Conservation (phyloP, 2,113 vertebrate genomes). For the Salvelinus sp. region DNA sequence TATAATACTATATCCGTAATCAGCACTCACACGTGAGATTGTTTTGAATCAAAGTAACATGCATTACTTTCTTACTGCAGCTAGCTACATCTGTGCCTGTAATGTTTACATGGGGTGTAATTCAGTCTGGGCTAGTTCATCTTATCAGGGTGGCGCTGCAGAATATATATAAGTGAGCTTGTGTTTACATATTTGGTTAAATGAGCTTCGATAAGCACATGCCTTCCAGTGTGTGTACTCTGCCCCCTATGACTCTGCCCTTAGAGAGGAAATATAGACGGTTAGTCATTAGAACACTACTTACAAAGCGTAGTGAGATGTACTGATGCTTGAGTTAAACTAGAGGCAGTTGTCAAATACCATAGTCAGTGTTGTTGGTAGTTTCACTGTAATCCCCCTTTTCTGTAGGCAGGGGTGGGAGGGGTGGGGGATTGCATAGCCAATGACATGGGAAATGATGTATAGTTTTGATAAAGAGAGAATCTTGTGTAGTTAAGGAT, state of each 20-base stretch:
- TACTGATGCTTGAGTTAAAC: neutral
- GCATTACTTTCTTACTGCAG: neutral
- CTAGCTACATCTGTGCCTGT: neutral
- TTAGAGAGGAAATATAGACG: too few species aligned
- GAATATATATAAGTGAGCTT: neutral
- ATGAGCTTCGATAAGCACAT: neutral
- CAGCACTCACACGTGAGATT: neutral
- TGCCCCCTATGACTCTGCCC: neutral
- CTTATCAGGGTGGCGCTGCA: neutral
- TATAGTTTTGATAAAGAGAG: neutral
- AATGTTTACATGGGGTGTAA: neutral
- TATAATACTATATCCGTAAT: too few species aligned
- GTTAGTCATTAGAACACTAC: constrained; percentile 8
- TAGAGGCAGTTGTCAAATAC: neutral
- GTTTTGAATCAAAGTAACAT: neutral
- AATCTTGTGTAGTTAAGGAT: neutral
- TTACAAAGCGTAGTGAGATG: neutral
- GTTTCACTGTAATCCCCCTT: too few species aligned
- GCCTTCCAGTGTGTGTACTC: neutral
- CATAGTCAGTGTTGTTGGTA: too few species aligned
- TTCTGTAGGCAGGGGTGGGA: too few species aligned
- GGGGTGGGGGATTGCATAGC: too few species aligned
- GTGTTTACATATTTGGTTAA: neutral
- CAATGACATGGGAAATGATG: too few species aligned
- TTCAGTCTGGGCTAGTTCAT: neutral